phyloP scores from a whole-genome alignment of 1,140 invertebrate genomes.

The Lerema accius region DNA sequence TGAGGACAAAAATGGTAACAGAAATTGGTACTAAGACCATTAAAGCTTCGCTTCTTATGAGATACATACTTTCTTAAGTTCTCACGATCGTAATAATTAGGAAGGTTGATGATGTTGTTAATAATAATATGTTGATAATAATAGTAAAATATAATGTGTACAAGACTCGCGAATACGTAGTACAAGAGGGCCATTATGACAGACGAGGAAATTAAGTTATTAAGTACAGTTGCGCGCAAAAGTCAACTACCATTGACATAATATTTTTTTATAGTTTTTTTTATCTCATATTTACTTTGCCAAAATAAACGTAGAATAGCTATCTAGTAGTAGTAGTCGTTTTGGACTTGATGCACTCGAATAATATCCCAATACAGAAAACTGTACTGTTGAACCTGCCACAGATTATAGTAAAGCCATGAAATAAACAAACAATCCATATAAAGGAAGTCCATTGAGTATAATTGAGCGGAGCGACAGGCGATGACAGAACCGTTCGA shows the following conservation, averaged over 20 bases:
- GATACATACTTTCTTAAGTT: not conserved
- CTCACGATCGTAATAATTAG: not conserved
- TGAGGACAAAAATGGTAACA: no score
- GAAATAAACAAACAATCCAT: constrained; percentile 1
- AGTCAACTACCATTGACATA: constrained; percentile 37
- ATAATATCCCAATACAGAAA: not conserved
- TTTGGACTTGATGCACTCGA: no score
- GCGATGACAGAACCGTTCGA: constrained; percentile 42
- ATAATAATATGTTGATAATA: not conserved
- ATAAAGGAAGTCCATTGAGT: constrained; percentile 39
- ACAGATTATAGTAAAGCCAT: not conserved
- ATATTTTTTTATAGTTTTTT: no score
- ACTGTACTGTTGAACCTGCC: not conserved
- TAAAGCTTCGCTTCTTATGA: no score
- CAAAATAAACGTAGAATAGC: no score
- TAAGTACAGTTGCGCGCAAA: constrained; percentile 45
- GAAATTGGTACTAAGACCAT: no score
- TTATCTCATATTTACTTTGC: no score
- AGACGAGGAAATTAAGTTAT: constrained; percentile 31
- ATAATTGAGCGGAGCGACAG: constrained; percentile 44
- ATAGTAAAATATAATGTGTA: not conserved
- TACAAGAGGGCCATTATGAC: constrained; percentile 11
- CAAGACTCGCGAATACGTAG: constrained; percentile 3
- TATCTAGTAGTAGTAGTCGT: no score
- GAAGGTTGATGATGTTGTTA: not conserved